A percentile compares a stretch with the other conserved stretches of the same genome.
Conservation (phyloP, 64 coral and sea anemone species). For the Actinia equina region DNA sequence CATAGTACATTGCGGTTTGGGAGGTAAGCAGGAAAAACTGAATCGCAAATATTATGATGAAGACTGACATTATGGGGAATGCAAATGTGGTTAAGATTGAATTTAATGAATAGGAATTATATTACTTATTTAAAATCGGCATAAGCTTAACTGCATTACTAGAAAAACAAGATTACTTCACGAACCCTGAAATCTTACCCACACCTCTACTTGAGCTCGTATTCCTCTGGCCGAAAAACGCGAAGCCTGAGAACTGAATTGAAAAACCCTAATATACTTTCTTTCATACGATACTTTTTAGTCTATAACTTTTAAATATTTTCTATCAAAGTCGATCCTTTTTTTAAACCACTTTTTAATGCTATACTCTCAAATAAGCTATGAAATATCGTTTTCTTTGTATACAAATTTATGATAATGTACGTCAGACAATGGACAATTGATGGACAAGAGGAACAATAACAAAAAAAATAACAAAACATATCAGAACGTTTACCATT, state of each 20-base stretch:
- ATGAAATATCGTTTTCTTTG: background rate
- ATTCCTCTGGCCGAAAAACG: background rate
- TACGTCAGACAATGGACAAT: background rate
- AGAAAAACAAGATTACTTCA: background rate
- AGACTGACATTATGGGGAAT: too few species aligned
- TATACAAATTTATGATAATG: constrained; percentile 9
- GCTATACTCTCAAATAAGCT: background rate
- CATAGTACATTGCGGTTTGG: too few species aligned
- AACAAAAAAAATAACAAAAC: background rate
- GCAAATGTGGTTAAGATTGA: too few species aligned
- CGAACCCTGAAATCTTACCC: background rate
- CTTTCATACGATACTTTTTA: background rate
- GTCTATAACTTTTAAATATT: constrained; percentile 9
- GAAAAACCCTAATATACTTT: background rate
- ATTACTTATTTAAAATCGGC: background rate
- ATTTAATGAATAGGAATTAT: too few species aligned
- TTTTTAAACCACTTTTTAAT: background rate
- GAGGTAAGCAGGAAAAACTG: too few species aligned
- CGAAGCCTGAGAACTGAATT: background rate
- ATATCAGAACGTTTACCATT: too few species aligned
- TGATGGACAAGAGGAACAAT: background rate
- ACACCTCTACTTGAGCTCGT: background rate
- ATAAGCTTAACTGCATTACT: background rate
- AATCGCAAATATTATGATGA: too few species aligned
- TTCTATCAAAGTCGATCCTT: background rate